Percentiles rank a stretch among this genome's conserved stretches.
Conservation (phyloP, 2,113 vertebrate species). For the Zosterops pallidus region DNA sequence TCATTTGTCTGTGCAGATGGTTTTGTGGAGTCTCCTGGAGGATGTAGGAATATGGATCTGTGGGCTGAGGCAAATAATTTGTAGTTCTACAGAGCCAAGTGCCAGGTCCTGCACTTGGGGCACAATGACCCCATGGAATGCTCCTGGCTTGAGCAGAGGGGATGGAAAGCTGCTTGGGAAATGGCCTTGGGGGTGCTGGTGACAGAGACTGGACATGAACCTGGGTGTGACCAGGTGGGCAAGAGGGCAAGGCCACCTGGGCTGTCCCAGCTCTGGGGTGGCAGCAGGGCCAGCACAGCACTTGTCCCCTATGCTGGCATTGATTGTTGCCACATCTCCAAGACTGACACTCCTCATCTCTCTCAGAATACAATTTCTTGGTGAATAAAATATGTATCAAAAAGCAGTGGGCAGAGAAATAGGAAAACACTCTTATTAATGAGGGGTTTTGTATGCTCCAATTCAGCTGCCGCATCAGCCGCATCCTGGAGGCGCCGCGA, state of each 20-base stretch:
- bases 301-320: not conserved
- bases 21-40: not conserved
- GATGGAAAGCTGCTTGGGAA: not conserved
- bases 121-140: not conserved
- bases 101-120: not conserved
- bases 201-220: not conserved
- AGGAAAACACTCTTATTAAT: not conserved
- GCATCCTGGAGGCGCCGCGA: conserved; percentile 88
- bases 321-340: not conserved
- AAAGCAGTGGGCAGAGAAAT: not conserved
- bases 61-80: not conserved
- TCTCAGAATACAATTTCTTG: not conserved
- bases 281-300: not conserved
- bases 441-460: not conserved
- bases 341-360: not conserved
- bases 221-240: not conserved
- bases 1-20: not conserved
- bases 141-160: too few relatives aligned
- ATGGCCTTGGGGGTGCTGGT: not conserved
- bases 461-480: conserved; percentile 89
- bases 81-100: not conserved
- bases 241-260: not conserved
- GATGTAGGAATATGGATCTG: fast-evolving
- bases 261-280: not conserved
- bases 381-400: not conserved